Evolutionary conservation across 2,888 invertebrate species (phyloP), one percentile per base, ranked within the genome.

Genomic region (Tenodera sinensis): DNA sequence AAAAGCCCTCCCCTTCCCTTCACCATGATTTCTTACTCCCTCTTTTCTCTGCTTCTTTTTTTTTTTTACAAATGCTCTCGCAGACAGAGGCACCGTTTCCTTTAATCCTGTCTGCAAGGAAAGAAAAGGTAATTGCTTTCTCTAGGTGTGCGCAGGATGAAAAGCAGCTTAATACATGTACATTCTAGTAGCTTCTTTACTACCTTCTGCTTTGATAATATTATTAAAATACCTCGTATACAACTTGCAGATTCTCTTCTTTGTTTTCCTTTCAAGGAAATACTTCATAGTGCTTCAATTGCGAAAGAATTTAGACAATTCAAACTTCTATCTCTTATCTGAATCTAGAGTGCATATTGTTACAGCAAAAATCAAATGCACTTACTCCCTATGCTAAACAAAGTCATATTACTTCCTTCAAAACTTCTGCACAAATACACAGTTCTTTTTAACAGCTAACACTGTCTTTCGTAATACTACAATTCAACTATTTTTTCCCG

Each of bases 101-200:
- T 86, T 81, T 86, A 86, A 86, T 86, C 20, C 81, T 28, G 86
- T 86, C 81, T 81, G 15, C 8, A 81, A 81, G 54, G 25, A 71
- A 71, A 71, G 54, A 71, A 28, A 27, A 86, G 28, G 71, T 86
- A 86, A 86, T 81, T 86, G 86, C 86, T 86, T 86, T 86, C 81
- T 30, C 28, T 81, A 86, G 81, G 28, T 30, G 28, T 86, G 71
- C 54, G 54, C 54, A 71, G 54, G 54, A 71, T 71, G 54, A 71
- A 71, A 71, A 71, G 54, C 20, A 42, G 54, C 14, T 71, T 71
- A 71, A 71, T 71, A 71, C 54, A 71, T 20, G 25, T 71, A 71
- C 54, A 71, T 71, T 71, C 54, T 71, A 71, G 54, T 71, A 71
- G 25, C 54, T 71, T 71, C 54, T 20, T 42, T 42, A 6, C 54